These are phyloP conservation scores for Deroplatys truncata DNA, from an alignment of 2,888 invertebrate genomes.

Conservation along the genomic window DNA sequence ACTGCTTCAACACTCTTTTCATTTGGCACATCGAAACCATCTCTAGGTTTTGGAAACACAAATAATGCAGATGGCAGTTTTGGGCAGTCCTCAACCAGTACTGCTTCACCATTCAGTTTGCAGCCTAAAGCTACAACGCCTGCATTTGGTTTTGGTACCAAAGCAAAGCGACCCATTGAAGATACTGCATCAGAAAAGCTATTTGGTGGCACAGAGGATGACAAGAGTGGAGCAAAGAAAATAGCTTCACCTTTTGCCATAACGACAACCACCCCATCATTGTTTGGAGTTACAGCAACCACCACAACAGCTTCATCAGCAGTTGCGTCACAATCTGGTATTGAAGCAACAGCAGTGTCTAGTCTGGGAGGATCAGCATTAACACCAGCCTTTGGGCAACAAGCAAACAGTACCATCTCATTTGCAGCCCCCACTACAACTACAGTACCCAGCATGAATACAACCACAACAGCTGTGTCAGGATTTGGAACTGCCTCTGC, in stretches of 20 bases:
- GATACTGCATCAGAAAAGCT: neutral
- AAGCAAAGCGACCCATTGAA: neutral
- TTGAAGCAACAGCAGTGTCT: neutral
- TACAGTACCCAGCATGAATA: neutral
- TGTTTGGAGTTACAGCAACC: neutral
- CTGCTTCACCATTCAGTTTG: neutral
- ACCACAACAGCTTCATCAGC: neutral
- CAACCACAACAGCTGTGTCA: neutral
- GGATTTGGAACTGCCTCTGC: neutral
- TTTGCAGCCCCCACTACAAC: neutral
- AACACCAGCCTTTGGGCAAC: neutral
- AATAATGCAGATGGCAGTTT: neutral
- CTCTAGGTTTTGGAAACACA: neutral
- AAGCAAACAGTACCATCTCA: neutral
- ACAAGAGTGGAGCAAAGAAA: neutral
- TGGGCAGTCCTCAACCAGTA: neutral
- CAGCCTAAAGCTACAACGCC: neutral
- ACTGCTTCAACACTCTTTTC: neutral
- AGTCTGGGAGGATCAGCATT: neutral
- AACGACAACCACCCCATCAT: neutral
- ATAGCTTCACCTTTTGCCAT: neutral
- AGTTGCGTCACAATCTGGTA: neutral
- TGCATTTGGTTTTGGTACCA: neutral
- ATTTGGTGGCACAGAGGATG: neutral
- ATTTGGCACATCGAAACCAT: neutral